phyloP scores from a whole-genome alignment of 2,888 invertebrate genomes.

The Sphecodes monilicornis region DNA sequence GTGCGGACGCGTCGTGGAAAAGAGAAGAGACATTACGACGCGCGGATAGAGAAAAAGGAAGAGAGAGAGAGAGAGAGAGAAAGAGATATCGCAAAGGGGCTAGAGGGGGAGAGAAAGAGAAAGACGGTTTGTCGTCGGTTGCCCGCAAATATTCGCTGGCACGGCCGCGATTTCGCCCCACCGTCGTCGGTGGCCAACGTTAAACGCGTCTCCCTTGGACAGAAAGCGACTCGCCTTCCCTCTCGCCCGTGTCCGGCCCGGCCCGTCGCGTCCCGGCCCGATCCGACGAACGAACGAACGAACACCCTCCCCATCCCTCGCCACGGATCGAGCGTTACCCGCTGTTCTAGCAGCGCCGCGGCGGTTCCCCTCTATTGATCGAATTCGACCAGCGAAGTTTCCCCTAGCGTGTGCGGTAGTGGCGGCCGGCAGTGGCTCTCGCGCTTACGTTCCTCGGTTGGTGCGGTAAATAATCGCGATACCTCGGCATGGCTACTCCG shows the following conservation, averaged over 20 bases:
- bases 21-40: neutral
- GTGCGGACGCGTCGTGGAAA: constrained; percentile 75
- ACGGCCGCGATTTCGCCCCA: constrained; percentile 57
- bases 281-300: constrained; percentile 18
- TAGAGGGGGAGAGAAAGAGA: neutral
- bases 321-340: constrained; percentile 59
- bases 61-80: neutral
- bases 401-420: constrained; percentile 79
- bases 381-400: constrained; percentile 82
- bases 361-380: constrained; percentile 81
- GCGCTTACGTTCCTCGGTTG: constrained; percentile 70
- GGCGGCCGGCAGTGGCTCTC: constrained; percentile 72
- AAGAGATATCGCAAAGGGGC: neutral
- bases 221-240: constrained; percentile 14
- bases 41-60: neutral
- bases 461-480: constrained; percentile 73
- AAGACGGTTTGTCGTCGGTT: constrained; percentile 39
- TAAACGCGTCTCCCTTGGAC: constrained; percentile 46
- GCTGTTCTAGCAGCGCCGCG: constrained; percentile 74
- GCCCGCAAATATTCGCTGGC: constrained; percentile 63
- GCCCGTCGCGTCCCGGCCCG: constrained; percentile 18
- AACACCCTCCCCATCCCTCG: constrained; percentile 31
- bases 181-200: constrained; percentile 55
- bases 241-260: neutral
- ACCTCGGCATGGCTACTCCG: constrained; percentile 92